Conservation (phyloP, 1,140 invertebrate species). For the Antheraea mylitta region DNA sequence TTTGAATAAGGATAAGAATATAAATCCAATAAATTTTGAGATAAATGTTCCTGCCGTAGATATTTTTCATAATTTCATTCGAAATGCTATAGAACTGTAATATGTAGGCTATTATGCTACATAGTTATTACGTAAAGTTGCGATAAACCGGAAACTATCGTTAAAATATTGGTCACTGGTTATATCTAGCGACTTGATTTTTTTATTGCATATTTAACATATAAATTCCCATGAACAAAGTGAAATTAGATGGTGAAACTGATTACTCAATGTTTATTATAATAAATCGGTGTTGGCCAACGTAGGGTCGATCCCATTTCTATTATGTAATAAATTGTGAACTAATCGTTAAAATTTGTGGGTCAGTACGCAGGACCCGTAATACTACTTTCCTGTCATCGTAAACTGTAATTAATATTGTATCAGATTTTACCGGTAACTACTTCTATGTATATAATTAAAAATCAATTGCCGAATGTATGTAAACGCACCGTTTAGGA, state of each 20-base stretch:
- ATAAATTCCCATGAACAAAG: constrained; percentile 31
- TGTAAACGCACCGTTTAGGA: too few species aligned
- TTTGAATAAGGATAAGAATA: too few species aligned
- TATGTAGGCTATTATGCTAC: not conserved
- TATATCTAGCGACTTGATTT: constrained; percentile 9
- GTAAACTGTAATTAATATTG: not conserved
- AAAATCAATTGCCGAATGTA: too few species aligned
- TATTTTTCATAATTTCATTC: not conserved
- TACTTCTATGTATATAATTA: too few species aligned
- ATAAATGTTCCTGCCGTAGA: not conserved
- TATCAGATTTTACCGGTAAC: not conserved
- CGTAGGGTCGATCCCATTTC: constrained; percentile 26
- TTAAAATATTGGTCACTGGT: constrained; percentile 34
- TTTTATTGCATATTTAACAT: constrained; percentile 16
- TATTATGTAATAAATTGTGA: constrained; percentile 24
- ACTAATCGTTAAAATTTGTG: not conserved
- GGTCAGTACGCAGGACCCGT: not conserved
- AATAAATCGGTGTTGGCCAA: constrained; percentile 33
- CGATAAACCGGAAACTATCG: constrained; percentile 36
- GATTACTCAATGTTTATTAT: constrained; percentile 21
- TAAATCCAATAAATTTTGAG: not conserved
- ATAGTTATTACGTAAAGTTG: constrained; percentile 27
- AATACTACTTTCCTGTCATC: not conserved
- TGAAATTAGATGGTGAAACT: constrained; percentile 43
- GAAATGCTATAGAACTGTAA: not conserved